Base-by-base conservation (phyloP, 2,888 invertebrate genomes). In the Drosophila quinaria region DNA sequence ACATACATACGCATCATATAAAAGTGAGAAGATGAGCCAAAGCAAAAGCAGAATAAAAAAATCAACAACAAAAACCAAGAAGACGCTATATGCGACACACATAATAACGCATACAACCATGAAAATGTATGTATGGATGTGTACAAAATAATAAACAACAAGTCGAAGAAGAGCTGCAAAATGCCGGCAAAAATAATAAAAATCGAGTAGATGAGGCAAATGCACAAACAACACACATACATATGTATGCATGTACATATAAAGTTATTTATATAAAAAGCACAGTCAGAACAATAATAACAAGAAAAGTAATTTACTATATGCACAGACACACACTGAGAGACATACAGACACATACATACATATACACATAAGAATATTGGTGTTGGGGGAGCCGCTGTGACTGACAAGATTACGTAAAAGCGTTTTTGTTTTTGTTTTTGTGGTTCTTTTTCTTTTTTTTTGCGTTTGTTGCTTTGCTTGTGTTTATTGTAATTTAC, bases 171-270 rank as follows among this genome's bases (percentile, higher is more conserved):
- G 70, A 63, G 47, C 74, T 25, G 63, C 78, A 63, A 78, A 79
- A 80, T 60, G 82, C 85, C 87, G 82, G 87, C 80, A 85, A 87
- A 84, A 81, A 85, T 81, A 75, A 78, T 66, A 62, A 56, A 61
- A 60, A 61, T 41, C 61, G 64, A 64, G 44, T 54, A 50, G 62
- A 62, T 69, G 47, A 60, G 49, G 33, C 64, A 55, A 37, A 47
- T 33, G 35, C 17, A 33, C 29, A 25, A 31, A 33, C 41, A 41
- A 19, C n/a, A n/a, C n/a, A n/a, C n/a, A 39, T 22, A 22, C 4
- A 1, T 22, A 49, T 10, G 22, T 39, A 15, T 9, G 10, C n/a
- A 19, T 19, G 31, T 35, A 33, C 33, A n/a, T 37, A n/a, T 33
- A 41, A 51, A 35, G 52, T 25, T 50, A 58, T 58, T 3, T 50